Conservation (phyloP, 2,888 invertebrate species). For the Papilio gigon region DNA sequence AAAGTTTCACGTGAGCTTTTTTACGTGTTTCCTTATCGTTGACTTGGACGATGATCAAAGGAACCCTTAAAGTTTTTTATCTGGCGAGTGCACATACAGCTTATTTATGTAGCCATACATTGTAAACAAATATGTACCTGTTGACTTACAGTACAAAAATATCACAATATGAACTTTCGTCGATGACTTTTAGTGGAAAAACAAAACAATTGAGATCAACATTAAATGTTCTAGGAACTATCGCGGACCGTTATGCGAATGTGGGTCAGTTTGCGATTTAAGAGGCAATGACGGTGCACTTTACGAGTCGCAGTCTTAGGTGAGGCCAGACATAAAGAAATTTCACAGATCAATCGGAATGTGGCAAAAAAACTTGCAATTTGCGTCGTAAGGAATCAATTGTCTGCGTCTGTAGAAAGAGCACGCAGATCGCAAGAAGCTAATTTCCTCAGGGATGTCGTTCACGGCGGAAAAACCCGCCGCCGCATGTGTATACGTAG, state of each 20-base stretch:
- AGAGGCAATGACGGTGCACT: conserved; percentile 50
- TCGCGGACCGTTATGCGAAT: conserved; percentile 53
- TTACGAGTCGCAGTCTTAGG: conserved; percentile 39
- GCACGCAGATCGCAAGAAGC: conserved; percentile 70
- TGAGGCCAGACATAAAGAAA: conserved; percentile 53
- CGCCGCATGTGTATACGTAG: conserved; percentile 56
- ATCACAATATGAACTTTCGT: conserved; percentile 6
- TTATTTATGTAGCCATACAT: conserved; percentile 22
- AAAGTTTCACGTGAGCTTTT: conserved; percentile 45
- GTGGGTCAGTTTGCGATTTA: conserved; percentile 52
- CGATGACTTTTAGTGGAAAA: conserved; percentile 17
- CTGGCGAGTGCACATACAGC: not conserved
- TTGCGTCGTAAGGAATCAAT: conserved; percentile 66
- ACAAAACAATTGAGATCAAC: conserved; percentile 44
- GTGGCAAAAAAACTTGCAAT: conserved; percentile 70
- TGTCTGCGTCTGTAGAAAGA: conserved; percentile 57
- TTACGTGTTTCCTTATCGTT: conserved; percentile 44
- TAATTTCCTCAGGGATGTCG: conserved; percentile 74
- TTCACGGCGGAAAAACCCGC: conserved; percentile 62
- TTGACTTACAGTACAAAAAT: not conserved
- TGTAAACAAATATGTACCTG: not conserved
- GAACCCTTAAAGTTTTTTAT: conserved; percentile 23
- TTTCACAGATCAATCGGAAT: conserved; percentile 60
- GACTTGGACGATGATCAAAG: conserved; percentile 27
- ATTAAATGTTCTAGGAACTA: conserved; percentile 47